A percentile compares a stretch with the other conserved stretches of the same genome.
Conservation (phyloP, 2,888 invertebrate genomes). For the Tachina fera region DNA sequence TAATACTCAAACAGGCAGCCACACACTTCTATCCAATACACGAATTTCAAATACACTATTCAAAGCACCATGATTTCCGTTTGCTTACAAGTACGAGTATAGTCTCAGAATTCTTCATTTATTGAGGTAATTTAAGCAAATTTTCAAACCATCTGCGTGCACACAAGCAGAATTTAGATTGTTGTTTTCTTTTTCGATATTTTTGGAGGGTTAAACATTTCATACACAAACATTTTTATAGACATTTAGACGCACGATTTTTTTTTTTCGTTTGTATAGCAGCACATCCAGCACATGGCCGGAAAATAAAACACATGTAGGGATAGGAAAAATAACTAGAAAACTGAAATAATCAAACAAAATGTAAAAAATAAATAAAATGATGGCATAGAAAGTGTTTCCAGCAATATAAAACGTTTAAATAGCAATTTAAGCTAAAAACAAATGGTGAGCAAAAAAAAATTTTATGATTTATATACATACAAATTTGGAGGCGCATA, state of each 20-base stretch:
- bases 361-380: too few species aligned
- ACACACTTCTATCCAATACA: constrained; percentile 21
- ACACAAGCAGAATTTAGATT: neutral
- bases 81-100: neutral
- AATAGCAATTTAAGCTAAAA: constrained; percentile 56
- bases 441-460: constrained; percentile 30
- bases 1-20: constrained; percentile 9
- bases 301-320: constrained; percentile 49
- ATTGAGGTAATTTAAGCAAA: too few species aligned
- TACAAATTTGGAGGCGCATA: neutral
- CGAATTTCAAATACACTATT: constrained; percentile 15
- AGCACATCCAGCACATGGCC: constrained; percentile 50
- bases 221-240: constrained; percentile 26
- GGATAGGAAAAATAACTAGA: neutral
- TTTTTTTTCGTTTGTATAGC: neutral
- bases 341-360: constrained; percentile 28
- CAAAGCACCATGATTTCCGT: constrained; percentile 33
- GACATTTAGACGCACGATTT: constrained; percentile 21
- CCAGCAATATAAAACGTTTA: constrained; percentile 63
- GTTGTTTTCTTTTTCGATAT: neutral
- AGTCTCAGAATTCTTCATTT: neutral
- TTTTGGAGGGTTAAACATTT: constrained; percentile 44
- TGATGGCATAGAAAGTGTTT: constrained; percentile 47
- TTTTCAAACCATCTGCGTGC: neutral
- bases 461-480: constrained; percentile 42